Base-by-base conservation (phyloP, 2,888 invertebrate species). In the Melieria omissa region DNA sequence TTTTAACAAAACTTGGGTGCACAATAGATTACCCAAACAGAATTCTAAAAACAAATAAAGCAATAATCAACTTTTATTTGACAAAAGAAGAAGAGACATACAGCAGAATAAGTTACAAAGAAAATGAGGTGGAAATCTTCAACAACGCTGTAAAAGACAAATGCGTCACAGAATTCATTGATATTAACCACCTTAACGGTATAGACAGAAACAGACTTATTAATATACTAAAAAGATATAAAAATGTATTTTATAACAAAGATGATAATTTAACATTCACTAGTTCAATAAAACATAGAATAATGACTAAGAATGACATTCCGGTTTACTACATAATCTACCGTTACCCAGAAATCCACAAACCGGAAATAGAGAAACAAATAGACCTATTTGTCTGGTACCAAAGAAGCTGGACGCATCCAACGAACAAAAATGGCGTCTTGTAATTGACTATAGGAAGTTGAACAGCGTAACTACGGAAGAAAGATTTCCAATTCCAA, bases 51-150 rank as follows among this genome's bases (percentile, higher is more conserved):
- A 60, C 60, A 60, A 42, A 29, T 60, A 60, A 60, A 42, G 29
- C 41, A 16, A 42, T 60, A 60, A 60, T 60, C 6, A 60, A 16
- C 42, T 60, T 46, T 58, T 16, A 54, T 54, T 14, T 65, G 41
- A 6, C 65, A 16, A 52, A 65, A 52, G 65, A 65, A 41, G 65
- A 65, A 42, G 65, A 65, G 41, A 8, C 29, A 44, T 65, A 65
- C 49, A 54, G n/a, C 41, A 52, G 52, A 12, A 29, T 65, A 16
- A 6, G 41, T 42, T 65, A 52, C 41, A 54, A 65, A 46, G 42
- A 49, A 49, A n/a, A 49, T 29, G 29, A 29, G 29, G 29, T 29
- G 29, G 29, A 29, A 29, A 29, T 29, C 2, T 29, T 29, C 29
- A 29, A 29, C 29, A 29, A 29, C 29, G 29, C 29, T 29, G 2